A percentile compares a stretch with the other conserved stretches of the same genome.
phyloP scores from a whole-genome alignment of 1,140 invertebrate species.

The Armadillidium nasatum region DNA sequence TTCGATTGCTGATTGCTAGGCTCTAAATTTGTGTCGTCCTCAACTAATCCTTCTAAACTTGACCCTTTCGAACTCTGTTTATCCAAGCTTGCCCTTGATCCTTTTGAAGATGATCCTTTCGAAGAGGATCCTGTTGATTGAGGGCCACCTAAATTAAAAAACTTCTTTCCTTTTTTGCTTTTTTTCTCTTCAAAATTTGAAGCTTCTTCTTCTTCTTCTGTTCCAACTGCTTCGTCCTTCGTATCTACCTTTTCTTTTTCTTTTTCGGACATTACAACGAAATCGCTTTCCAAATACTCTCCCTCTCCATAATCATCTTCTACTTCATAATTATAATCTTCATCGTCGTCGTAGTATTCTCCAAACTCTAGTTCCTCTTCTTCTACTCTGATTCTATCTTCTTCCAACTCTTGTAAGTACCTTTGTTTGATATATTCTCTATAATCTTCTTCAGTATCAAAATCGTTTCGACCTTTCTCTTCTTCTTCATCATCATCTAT shows the following conservation, averaged over 20 bases:
- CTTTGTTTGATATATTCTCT: constrained; percentile 1
- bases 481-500: background rate
- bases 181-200: background rate
- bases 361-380: background rate
- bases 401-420: background rate
- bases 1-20: background rate
- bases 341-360: background rate
- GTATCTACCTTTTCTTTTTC: background rate
- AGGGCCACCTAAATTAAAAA: background rate
- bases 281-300: background rate
- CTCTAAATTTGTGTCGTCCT: background rate
- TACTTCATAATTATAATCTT: background rate
- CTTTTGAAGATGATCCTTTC: background rate
- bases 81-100: background rate
- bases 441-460: background rate
- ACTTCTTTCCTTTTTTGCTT: background rate
- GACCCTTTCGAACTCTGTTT: background rate
- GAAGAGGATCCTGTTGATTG: background rate
- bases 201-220: background rate
- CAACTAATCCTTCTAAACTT: background rate
- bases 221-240: background rate
- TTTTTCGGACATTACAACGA: background rate
- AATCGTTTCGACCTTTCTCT: background rate
- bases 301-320: background rate
- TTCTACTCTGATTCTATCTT: background rate